Conservation (phyloP, 2,888 invertebrate species). For the Caenorhabditis wallacei region DNA sequence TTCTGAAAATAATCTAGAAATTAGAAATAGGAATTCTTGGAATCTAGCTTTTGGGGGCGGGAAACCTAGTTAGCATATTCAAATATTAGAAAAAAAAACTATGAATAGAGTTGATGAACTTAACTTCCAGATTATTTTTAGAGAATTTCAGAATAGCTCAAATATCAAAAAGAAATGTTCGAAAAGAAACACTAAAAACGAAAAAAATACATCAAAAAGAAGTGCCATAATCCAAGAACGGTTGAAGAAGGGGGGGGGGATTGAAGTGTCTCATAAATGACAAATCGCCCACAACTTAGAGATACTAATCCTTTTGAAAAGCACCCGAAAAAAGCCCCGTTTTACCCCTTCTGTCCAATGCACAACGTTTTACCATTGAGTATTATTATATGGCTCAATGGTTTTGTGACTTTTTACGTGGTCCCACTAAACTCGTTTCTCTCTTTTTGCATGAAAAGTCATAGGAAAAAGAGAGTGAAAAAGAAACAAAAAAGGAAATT, state of each 20-base stretch:
- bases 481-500: conserved; percentile 10
- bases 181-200: neutral
- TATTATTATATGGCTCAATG: conserved; percentile 66
- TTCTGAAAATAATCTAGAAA: too few relatives aligned
- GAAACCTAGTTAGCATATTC: too few relatives aligned
- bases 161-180: neutral
- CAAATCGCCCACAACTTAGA: conserved; percentile 48
- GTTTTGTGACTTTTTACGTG: conserved; percentile 45
- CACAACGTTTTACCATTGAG: conserved; percentile 56
- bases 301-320: conserved; percentile 35
- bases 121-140: too few relatives aligned
- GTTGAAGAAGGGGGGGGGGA: conserved; percentile 3
- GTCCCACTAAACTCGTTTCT: conserved; percentile 48
- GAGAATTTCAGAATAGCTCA: too few relatives aligned
- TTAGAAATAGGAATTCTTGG: too few relatives aligned
- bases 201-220: conserved; percentile 4
- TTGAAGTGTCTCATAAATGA: conserved; percentile 45
- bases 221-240: conserved; percentile 41
- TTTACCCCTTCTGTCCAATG: conserved; percentile 6
- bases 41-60: too few relatives aligned
- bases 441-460: conserved; percentile 5
- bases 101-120: too few relatives aligned
- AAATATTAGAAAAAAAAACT: too few relatives aligned
- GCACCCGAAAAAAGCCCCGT: conserved; percentile 22
- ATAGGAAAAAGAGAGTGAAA: conserved; percentile 12